These are phyloP conservation scores for Ptilodon capucinus DNA, from an alignment of 2,888 invertebrate species.

Conservation along the genomic window DNA sequence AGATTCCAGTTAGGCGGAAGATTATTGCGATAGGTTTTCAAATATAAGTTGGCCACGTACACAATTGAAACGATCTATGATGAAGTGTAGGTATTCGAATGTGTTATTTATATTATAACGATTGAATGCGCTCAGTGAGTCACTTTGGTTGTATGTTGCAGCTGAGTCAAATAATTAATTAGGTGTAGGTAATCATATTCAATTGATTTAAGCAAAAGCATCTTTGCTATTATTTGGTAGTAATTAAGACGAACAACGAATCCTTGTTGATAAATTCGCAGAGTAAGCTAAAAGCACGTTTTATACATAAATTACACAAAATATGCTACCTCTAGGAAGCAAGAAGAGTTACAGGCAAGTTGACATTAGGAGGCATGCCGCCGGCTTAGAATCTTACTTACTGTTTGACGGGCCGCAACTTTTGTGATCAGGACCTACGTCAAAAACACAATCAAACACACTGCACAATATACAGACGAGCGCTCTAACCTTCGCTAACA, in stretches of 20 bases:
- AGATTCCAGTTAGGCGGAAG: constrained; percentile 12
- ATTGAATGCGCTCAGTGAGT: constrained; percentile 44
- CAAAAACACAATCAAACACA: constrained; percentile 81
- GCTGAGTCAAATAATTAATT: constrained; percentile 61
- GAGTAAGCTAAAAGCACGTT: constrained; percentile 61
- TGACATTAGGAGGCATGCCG: constrained; percentile 70
- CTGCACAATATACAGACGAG: constrained; percentile 69
- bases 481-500: constrained; percentile 51
- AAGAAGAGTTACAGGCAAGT: constrained; percentile 68
- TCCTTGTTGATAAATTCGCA: constrained; percentile 36
- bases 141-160: constrained; percentile 49
- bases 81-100: neutral
- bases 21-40: constrained; percentile 5
- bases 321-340: constrained; percentile 68
- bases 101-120: constrained; percentile 22
- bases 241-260: constrained; percentile 30
- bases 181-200: constrained; percentile 45
- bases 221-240: constrained; percentile 26
- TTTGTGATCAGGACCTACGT: constrained; percentile 82
- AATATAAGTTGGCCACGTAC: constrained; percentile 1
- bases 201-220: constrained; percentile 42
- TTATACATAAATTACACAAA: constrained; percentile 49
- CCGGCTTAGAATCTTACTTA: constrained; percentile 76
- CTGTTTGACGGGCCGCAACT: constrained; percentile 80
- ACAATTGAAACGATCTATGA: neutral